Percentiles rank a stretch among this genome's conserved stretches.
These are phyloP conservation scores for Eueremaeus valkanovi DNA, from an alignment of 2,888 invertebrate species.

Conservation along the genomic window DNA sequence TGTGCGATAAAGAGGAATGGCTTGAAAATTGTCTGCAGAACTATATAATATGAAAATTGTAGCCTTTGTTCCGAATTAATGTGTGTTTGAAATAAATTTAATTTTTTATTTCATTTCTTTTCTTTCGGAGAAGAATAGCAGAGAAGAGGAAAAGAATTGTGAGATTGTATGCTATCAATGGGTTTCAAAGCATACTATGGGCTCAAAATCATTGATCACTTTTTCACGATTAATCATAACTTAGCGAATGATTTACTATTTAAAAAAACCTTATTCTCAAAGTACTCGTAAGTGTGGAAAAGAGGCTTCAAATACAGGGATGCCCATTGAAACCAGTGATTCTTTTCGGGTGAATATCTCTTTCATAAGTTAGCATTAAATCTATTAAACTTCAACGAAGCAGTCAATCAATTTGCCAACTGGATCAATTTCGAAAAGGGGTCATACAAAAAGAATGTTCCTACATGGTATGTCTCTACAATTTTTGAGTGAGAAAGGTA, in stretches of 20 bases:
- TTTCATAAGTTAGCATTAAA: too few relatives aligned
- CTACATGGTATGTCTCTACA: too few relatives aligned
- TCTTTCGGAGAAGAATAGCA: not conserved
- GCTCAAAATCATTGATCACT: conserved; percentile 14
- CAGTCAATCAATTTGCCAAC: too few relatives aligned
- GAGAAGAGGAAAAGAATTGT: not conserved
- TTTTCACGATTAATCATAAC: conserved; percentile 16
- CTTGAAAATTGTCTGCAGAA: too few relatives aligned
- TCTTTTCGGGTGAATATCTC: too few relatives aligned
- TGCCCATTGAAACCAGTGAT: too few relatives aligned
- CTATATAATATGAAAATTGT: not conserved
- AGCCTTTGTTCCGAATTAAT: not conserved
- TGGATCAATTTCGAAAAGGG: too few relatives aligned
- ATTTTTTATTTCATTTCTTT: not conserved
- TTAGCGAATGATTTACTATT: conserved; percentile 11
- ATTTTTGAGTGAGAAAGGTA: too few relatives aligned
- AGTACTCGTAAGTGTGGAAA: not conserved
- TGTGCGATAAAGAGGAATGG: too few relatives aligned
- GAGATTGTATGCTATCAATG: not conserved
- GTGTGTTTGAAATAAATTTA: conserved; percentile 6
- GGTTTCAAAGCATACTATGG: not conserved
- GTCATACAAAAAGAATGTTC: too few relatives aligned
- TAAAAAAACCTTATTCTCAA: too few relatives aligned
- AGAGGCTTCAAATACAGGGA: not conserved
- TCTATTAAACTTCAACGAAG: too few relatives aligned